Evolutionary conservation across 2,113 vertebrate genomes (phyloP).

Genomic region (Gadus macrocephalus): DNA sequence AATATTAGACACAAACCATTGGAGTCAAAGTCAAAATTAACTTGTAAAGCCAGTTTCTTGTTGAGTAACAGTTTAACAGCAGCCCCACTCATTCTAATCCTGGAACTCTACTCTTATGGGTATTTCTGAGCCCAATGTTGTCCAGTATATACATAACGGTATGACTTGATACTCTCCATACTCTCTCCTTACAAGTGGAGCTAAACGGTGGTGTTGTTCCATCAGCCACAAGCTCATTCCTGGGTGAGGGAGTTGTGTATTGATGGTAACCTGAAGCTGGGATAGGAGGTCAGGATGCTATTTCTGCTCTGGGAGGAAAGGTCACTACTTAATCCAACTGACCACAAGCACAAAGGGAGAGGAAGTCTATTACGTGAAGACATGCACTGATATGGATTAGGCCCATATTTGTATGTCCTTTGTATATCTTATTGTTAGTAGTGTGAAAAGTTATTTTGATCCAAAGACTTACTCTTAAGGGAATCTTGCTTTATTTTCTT

Average conservation of each 20-base stretch:
- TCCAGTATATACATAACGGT: neutral
- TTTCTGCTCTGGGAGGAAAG: conserved; percentile 25
- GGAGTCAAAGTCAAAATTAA: too few relatives aligned
- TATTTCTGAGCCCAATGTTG: neutral
- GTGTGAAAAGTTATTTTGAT: too few relatives aligned
- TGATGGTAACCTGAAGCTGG: conserved; percentile 21
- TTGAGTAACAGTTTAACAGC: too few relatives aligned
- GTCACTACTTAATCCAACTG: conserved; percentile 15
- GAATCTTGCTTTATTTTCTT: too few relatives aligned
- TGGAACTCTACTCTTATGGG: too few relatives aligned
- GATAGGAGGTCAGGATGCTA: conserved; percentile 14
- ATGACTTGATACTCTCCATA: neutral
- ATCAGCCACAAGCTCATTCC: neutral
- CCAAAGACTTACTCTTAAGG: too few relatives aligned
- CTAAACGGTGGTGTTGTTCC: neutral
- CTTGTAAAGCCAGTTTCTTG: too few relatives aligned
- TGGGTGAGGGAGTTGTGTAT: conserved; percentile 2
- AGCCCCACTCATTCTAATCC: too few relatives aligned
- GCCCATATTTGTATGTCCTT: neutral
- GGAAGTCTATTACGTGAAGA: neutral
- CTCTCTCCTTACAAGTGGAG: too few relatives aligned
- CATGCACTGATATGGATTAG: neutral
- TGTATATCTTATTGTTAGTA: neutral
- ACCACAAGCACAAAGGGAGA: neutral
- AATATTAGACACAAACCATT: too few relatives aligned